Evolutionary conservation across 2,888 invertebrate species (phyloP).

Genomic region (Oeneis ivallda): DNA sequence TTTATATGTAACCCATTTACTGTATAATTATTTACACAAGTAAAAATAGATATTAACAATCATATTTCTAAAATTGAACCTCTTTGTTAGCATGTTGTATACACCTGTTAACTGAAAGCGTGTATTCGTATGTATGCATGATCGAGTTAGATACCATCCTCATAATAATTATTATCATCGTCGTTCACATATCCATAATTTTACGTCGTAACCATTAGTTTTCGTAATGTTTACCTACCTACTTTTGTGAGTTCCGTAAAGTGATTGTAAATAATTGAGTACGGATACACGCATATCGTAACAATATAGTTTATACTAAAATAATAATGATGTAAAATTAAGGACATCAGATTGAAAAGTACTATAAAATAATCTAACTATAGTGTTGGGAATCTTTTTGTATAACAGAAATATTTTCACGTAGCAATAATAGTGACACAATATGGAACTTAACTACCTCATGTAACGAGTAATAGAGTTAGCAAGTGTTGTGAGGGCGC

Average conservation of each 20-base stretch:
- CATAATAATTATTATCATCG: not conserved
- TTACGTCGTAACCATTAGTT: not conserved
- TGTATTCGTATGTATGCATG: conserved; percentile 17
- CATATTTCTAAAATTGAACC: conserved; percentile 15
- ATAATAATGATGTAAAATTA: conserved; percentile 45
- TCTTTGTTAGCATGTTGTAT: conserved; percentile 17
- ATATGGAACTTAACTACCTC: conserved; percentile 78
- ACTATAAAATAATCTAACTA: conserved; percentile 52
- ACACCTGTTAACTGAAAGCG: conserved; percentile 25
- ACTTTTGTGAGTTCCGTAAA: not conserved
- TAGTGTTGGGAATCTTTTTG: conserved; percentile 67
- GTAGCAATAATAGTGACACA: conserved; percentile 71
- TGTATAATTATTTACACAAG: conserved; percentile 28
- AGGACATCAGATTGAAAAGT: conserved; percentile 53
- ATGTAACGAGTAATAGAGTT: conserved; percentile 70
- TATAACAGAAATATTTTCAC: conserved; percentile 67
- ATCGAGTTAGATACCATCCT: not conserved
- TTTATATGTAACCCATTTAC: conserved; percentile 25
- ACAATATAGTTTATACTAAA: conserved; percentile 30
- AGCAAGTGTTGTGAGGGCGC: conserved; percentile 57
- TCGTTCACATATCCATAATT: not conserved
- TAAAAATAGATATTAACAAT: conserved; percentile 15
- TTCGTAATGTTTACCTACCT: not conserved
- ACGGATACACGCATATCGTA: conserved; percentile 28
- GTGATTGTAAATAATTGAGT: conserved; percentile 12